Evolutionary conservation across 2,113 vertebrate genomes (phyloP), one percentile per base, ranked within the genome.

Genomic region (Microtus oregoni): DNA sequence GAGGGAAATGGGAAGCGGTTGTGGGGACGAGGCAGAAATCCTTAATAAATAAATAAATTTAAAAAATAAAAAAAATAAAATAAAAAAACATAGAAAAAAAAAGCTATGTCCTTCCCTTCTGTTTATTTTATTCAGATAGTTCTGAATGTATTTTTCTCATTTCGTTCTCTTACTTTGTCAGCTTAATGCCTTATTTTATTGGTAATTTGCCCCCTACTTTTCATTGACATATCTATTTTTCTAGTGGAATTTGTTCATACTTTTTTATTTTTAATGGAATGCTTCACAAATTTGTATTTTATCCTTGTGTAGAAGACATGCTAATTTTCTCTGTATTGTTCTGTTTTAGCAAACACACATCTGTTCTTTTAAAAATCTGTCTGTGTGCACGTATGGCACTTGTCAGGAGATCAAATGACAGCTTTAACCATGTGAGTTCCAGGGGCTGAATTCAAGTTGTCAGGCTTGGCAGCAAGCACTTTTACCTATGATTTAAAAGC

Each of bases 401-500:
- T 38, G n/a, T 73, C 72, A 73, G 72, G 4, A 73, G 19, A 38
- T 73, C n/a, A 73, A 38, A 73, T 72, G 72, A 73, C 72, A 73
- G 41, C n/a, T 73, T 73, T 38, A 73, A 73, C 8, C n/a, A 38
- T 41, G 35, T 72, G 35, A 72, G 70, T 72, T 72, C n/a, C 17
- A 19, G 72, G 19, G 9, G 35, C n/a, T 38, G n/a, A 73, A 73
- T 73, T 41, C 8, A 73, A 73, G 72, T 11, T 73, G n/a, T 41
- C 72, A 73, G 20, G 19, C 8, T 73, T 73, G 19, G 35, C 70
- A 73, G n/a, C 32, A 70, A n/a, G 35, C 7, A 72, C 8, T 91
- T 97, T 67, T 73, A 76, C 47, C 58, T 94, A 89, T 86, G 93
- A 11, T 75, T 97, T 86, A 90, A 35, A 81, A 95, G 58, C 90